Evolutionary conservation across 92 coral and sea anemone genomes (phyloP).

Genomic region (Blastomussa wellsi): DNA sequence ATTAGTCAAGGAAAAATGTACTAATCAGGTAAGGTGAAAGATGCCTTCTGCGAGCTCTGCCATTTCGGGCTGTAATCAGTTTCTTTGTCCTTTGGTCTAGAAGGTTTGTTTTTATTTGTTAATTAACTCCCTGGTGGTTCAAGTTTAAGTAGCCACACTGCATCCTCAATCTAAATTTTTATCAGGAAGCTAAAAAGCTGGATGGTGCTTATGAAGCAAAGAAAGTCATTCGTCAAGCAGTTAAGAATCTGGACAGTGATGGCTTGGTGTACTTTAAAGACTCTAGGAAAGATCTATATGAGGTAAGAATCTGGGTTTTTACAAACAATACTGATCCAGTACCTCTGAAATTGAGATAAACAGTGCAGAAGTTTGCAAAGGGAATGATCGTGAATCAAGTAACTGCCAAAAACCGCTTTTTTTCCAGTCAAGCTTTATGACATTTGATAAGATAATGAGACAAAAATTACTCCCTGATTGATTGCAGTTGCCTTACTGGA

Average conservation of each 20-base stretch:
- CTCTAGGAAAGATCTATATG: conserved; percentile 50
- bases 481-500: too few species aligned
- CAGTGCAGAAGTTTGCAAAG: not conserved
- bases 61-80: not conserved
- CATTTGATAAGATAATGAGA: too few species aligned
- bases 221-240: conserved; percentile 46
- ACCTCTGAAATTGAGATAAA: not conserved
- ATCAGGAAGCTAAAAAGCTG: conserved; percentile 16
- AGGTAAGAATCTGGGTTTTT: conserved; percentile 31
- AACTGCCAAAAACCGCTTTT: too few species aligned
- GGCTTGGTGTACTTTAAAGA: conserved; percentile 71
- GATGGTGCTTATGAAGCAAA: conserved; percentile 37
- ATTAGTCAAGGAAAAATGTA: conserved; percentile 14
- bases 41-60: not conserved
- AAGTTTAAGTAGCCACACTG: too few species aligned
- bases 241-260: conserved; percentile 68
- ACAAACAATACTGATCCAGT: not conserved
- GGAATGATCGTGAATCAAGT: too few species aligned
- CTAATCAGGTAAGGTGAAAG: conserved; percentile 13
- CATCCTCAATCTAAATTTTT: too few species aligned
- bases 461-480: too few species aligned
- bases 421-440: too few species aligned
- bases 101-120: not conserved
- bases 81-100: not conserved
- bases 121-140: too few species aligned